phyloP scores from a whole-genome alignment of 2,113 vertebrate genomes.

The Gymnogyps californianus region DNA sequence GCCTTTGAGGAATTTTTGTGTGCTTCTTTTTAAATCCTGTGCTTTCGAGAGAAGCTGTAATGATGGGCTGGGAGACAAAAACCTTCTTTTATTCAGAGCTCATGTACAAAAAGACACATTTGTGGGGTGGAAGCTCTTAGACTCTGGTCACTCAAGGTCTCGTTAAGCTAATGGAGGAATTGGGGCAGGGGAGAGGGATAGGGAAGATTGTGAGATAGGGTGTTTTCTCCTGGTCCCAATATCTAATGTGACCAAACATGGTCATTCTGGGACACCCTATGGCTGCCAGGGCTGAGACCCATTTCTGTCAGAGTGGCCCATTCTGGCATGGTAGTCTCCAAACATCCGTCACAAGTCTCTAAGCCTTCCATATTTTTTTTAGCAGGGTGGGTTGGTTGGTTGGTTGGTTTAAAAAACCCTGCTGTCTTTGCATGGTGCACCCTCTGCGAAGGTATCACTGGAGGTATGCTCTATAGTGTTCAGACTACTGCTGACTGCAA shows the following conservation, averaged over 20 bases:
- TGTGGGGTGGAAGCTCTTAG: neutral
- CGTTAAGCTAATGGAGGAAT: neutral
- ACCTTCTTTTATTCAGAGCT: neutral
- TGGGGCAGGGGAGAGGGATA: neutral
- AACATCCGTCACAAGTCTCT: neutral
- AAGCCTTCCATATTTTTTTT: neutral
- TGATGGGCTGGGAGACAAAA: neutral
- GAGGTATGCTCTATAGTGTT: neutral
- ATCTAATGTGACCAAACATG: accelerated
- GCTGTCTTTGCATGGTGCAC: neutral
- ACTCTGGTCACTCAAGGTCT: neutral
- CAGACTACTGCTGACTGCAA: neutral
- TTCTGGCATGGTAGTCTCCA: neutral
- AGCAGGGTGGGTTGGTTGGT: too few relatives aligned
- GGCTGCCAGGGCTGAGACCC: neutral
- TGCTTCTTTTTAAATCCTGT: neutral
- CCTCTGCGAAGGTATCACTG: neutral
- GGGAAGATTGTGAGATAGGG: neutral
- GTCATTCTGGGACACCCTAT: neutral
- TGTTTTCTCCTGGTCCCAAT: neutral
- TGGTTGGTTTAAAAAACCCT: neutral
- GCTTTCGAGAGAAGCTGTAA: neutral
- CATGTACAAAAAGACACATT: neutral
- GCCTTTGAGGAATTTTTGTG: neutral
- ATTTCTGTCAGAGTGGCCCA: neutral